phyloP scores from a whole-genome alignment of 2,113 vertebrate species.

The Melanerpes formicivorus region DNA sequence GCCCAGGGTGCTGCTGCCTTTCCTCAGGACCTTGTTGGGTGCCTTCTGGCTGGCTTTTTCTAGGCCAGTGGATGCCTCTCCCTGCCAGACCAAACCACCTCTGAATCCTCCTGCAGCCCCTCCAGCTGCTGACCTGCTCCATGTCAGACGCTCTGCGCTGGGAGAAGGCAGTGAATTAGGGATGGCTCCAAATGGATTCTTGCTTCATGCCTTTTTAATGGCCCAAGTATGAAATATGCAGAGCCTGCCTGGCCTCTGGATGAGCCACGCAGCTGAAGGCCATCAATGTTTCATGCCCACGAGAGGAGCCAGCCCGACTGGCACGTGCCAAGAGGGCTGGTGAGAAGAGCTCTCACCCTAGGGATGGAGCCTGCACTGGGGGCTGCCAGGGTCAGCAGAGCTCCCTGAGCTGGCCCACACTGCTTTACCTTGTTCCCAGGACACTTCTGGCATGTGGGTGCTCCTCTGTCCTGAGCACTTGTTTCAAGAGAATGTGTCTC shows the following conservation, averaged over 20 bases:
- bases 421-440: accelerated
- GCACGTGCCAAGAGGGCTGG: neutral
- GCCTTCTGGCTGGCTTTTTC: neutral
- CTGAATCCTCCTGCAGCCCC: neutral
- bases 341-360: neutral
- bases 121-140: neutral
- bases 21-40: neutral
- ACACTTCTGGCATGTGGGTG: neutral
- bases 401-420: accelerated
- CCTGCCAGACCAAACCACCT: neutral
- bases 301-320: neutral
- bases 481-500: accelerated
- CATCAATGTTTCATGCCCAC: constrained; percentile 28
- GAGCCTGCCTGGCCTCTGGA: neutral
- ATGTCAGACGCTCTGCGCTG: neutral
- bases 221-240: constrained; percentile 38
- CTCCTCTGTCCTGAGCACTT: accelerated
- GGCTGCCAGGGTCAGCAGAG: neutral
- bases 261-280: neutral
- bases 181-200: neutral
- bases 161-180: neutral
- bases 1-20: neutral
- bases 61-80: neutral
- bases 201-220: constrained; percentile 29
- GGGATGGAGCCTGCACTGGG: accelerated